Evolutionary conservation across 2,797 vertebrate species (phyloP), one percentile per base, ranked within the genome.

Genomic region (Serranus cabrilla): DNA sequence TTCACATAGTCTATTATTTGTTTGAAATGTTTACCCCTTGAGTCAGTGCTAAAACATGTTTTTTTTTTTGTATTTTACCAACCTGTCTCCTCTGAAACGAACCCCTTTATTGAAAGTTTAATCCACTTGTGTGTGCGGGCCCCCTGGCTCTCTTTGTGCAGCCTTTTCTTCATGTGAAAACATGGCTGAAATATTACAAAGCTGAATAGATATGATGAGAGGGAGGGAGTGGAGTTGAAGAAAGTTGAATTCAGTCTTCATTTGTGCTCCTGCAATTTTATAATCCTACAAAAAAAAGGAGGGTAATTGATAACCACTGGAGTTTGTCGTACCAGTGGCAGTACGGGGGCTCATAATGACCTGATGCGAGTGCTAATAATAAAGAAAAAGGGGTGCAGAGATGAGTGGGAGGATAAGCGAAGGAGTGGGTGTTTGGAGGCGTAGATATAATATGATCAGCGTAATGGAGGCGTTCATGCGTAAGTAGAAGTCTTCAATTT

Each of bases 401-500:
- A 86, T 74, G 64, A 82, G 46, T 47, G 66, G 61, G 74, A 72
- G 76, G 71, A 83, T 76, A 83, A 80, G 74, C 18, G 62, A 81
- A 20, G 9, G 71, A 76, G 78, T 73, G 80, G 73, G 73, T 75
- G 71, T 83, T 81, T 59, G 74, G 69, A 74, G 65, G 76, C 56
- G 56, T 59, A 61, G 58, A 68, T 80, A 74, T 83, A 81, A 90
- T 87, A 51, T 25, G 71, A 82, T 89, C 68, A 82, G 76, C 0
- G 42, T 87, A 87, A 91, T 87, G 76, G 75, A 84, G 79, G 67
- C 78, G 55, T 82, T 80, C 77, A 77, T 61, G 87, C 76, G 62
- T 49, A 76, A 83, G 82, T 25, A 20, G 46, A 73, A 80, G 80
- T 76, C 83, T 85, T 89, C 73, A 76, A 78, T 90, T 91, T 86